Percentiles rank a stretch among this genome's conserved stretches.
Conservation (phyloP, 2,113 vertebrate genomes). For the Hydrochoerus hydrochaeris region DNA sequence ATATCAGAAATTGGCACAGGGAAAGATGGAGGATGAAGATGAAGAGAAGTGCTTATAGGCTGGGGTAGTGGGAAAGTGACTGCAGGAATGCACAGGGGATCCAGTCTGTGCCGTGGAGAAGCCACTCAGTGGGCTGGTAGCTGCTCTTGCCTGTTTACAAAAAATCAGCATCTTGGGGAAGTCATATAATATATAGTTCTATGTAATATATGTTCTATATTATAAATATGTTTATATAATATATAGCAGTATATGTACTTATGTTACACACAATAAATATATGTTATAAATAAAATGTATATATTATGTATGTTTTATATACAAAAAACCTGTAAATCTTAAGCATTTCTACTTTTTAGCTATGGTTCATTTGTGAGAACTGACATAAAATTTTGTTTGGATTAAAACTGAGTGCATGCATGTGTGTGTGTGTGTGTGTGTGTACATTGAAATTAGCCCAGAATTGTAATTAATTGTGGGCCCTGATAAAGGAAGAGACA, state of each 20-base stretch:
- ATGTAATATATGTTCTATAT: background rate
- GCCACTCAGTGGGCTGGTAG: background rate
- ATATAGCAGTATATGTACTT: background rate
- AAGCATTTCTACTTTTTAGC: background rate
- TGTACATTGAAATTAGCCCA: background rate
- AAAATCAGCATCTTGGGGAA: background rate
- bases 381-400: constrained; percentile 19
- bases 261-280: background rate
- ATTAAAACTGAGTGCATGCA: background rate
- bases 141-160: background rate
- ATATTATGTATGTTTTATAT: background rate
- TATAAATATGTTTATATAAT: background rate
- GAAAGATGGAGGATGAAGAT: background rate
- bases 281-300: background rate
- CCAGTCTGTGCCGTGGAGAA: background rate
- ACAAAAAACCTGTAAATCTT: background rate
- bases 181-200: background rate
- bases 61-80: background rate
- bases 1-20: background rate
- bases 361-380: background rate
- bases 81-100: background rate
- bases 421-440: background rate
- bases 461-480: background rate
- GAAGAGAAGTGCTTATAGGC: background rate
- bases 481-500: background rate